Evolutionary conservation across 1,140 invertebrate genomes (phyloP).

Genomic region (Trachymyrmex cornetzi): DNA sequence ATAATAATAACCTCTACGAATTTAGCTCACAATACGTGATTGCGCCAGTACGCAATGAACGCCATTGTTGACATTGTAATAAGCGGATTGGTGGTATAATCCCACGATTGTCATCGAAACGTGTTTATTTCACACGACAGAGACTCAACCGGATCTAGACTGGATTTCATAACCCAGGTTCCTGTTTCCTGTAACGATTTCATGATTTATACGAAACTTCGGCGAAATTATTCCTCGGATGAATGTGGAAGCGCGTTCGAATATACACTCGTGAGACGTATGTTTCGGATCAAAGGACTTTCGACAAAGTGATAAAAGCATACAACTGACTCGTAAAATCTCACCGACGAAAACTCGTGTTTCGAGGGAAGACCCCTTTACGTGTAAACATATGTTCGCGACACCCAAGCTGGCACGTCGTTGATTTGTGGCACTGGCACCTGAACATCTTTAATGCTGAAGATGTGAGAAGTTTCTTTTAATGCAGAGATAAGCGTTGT

Average conservation of each 20-base stretch:
- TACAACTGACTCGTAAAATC: slow-evolving; percentile 38
- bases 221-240: background rate
- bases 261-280: background rate
- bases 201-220: slow-evolving; percentile 24
- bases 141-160: slow-evolving; percentile 64
- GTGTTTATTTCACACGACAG: slow-evolving; percentile 34
- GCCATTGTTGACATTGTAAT: slow-evolving; percentile 58
- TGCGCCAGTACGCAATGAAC: background rate
- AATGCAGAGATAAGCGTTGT: background rate
- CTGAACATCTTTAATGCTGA: background rate
- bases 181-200: slow-evolving; percentile 45
- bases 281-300: background rate
- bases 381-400: slow-evolving; percentile 53
- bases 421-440: slow-evolving; percentile 6
- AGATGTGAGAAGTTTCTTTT: background rate
- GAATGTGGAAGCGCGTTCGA: slow-evolving; percentile 46
- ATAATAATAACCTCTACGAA: slow-evolving; percentile 4
- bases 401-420: background rate
- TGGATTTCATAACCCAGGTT: slow-evolving; percentile 24
- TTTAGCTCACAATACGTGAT: slow-evolving; percentile 29
- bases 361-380: slow-evolving; percentile 29
- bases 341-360: slow-evolving; percentile 47
- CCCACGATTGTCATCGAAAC: slow-evolving; percentile 54
- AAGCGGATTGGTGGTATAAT: slow-evolving; percentile 51
- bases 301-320: slow-evolving; percentile 54